Base-by-base conservation (phyloP, 2,113 vertebrate species). In the Eidolon helvum region DNA sequence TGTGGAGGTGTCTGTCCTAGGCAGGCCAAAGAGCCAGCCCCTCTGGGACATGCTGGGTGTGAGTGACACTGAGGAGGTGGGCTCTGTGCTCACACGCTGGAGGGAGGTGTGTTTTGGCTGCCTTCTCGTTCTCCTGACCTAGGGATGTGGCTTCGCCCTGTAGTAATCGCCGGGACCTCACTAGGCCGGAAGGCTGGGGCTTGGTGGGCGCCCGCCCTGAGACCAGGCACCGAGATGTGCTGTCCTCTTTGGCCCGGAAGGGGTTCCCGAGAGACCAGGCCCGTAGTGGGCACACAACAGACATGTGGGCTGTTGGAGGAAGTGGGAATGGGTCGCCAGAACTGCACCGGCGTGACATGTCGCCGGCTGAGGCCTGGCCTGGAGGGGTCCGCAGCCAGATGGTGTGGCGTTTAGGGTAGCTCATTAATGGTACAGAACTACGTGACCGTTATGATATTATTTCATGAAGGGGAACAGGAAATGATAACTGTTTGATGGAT, bases 341-440 rank as follows among this genome's bases (percentile, higher is more conserved):
- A 4, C 38, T 0, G 14, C 26, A 0, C 10, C 0, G 6, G 9
- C 2, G 0, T n/a, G 72, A 93, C n/a, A 2, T 11, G 43, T 68
- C 1, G 1, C 19, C 9, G 63, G 21, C 16, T 0, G 0, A 85
- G 95, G 69, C 11, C 11, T 0, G 35, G 86, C 33, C 2, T 35
- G 83, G 69, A 93, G 95, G 65, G 84, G 93, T 8, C 83, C 45
- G 3, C 50, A 90, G 94, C 84, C 87, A 71, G 68, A 33, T 66
- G 16, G 72, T 48, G 1, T 19, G 82, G 43, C 40, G 3, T 38
- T 83, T 89, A 65, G 78, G 82, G 89, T 95, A 38, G 0, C 48
- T 97, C 69, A 68, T 57, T 82, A 16, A 48, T n/a, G 50, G 50
- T 24, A 0, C 63, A 28, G 78, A 57, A 91, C 97, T 93, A 26